A percentile compares a stretch with the other conserved stretches of the same genome.
These are phyloP conservation scores for Tetraodon nigroviridis DNA, from an alignment of 2,113 vertebrate genomes.

Conservation along the genomic window DNA sequence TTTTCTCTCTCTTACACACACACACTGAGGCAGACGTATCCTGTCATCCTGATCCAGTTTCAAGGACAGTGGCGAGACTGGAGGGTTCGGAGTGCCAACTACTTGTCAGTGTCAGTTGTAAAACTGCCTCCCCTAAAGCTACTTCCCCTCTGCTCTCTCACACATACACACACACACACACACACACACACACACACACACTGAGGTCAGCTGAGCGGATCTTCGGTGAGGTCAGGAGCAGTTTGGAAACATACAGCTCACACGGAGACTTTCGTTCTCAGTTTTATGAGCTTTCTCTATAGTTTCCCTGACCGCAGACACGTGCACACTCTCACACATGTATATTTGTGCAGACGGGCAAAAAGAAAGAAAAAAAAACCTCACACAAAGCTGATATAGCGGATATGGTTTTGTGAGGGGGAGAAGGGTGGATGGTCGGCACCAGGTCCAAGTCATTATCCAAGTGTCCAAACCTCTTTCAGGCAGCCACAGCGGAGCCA, in stretches of 20 bases:
- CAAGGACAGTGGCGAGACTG: constrained; percentile 63
- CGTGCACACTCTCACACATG: constrained; percentile 26
- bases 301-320: constrained; percentile 59
- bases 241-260: constrained; percentile 63
- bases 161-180: constrained; percentile 20
- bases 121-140: constrained; percentile 64
- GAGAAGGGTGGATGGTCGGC: constrained; percentile 66
- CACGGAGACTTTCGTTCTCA: constrained; percentile 64
- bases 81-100: constrained; percentile 55
- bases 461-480: constrained; percentile 69
- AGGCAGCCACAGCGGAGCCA: constrained; percentile 69
- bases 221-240: constrained; percentile 64
- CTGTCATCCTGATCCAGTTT: constrained; percentile 65
- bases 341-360: constrained; percentile 32
- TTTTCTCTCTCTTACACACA: constrained; percentile 6
- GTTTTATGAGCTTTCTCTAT: constrained; percentile 64
- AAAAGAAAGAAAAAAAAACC: constrained; percentile 2
- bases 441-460: constrained; percentile 73
- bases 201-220: constrained; percentile 67
- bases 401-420: constrained; percentile 69
- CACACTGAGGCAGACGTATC: constrained; percentile 51
- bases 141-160: constrained; percentile 45
- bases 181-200: constrained; percentile 9
- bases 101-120: constrained; percentile 69
- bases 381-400: constrained; percentile 64